phyloP scores from a whole-genome alignment of 2,888 invertebrate genomes.

The Coelopa pilipes region DNA sequence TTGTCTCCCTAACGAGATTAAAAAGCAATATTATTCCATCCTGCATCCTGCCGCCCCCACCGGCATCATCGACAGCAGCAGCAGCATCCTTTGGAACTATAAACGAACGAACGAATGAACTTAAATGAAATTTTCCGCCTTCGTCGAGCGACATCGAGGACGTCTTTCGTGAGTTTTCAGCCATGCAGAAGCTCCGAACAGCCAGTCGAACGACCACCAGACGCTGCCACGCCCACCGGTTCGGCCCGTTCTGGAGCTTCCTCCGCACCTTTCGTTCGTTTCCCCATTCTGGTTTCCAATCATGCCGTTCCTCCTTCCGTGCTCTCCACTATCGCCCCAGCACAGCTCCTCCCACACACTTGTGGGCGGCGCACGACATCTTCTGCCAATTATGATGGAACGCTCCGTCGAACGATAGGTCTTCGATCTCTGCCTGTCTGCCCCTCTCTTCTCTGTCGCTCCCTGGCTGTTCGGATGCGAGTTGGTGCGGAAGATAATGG shows the following conservation, averaged over 20 bases:
- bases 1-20: constrained; percentile 25
- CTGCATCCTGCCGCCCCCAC: not conserved
- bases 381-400: constrained; percentile 29
- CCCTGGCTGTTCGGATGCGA: not conserved
- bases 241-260: no score
- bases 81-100: not conserved
- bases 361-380: not conserved
- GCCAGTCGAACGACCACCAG: not conserved
- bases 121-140: not conserved
- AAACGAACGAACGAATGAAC: not conserved
- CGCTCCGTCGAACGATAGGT: not conserved
- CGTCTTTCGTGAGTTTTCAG: not conserved
- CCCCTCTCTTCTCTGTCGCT: no score
- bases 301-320: no score
- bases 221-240: not conserved
- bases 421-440: no score
- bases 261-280: no score
- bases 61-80: not conserved
- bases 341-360: not conserved
- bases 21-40: constrained; percentile 28
- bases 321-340: no score
- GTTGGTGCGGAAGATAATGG: constrained; percentile 23
- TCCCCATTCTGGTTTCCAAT: no score
- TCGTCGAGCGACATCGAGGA: not conserved
- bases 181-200: constrained; percentile 1